These are phyloP conservation scores for Drosophila biarmipes DNA, from an alignment of 1,140 invertebrate genomes.

Conservation along the genomic window DNA sequence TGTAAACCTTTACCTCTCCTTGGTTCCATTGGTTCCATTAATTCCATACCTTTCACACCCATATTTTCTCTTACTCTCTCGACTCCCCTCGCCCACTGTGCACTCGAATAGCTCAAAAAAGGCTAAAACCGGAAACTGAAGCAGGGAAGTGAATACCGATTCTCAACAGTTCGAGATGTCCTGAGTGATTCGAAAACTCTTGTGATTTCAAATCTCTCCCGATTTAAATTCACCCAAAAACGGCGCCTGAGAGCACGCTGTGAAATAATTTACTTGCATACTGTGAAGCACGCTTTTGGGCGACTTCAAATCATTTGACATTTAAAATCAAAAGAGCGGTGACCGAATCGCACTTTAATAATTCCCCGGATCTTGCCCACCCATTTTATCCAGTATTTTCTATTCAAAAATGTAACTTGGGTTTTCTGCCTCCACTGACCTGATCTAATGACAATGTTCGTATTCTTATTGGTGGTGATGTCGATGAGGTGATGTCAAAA, in stretches of 20 bases:
- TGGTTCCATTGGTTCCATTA: slow-evolving; percentile 69
- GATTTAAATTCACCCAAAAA: background rate
- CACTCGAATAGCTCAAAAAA: slow-evolving; percentile 20
- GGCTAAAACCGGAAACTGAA: slow-evolving; percentile 4
- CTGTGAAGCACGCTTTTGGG: background rate
- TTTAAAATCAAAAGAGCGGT: background rate
- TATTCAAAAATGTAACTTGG: slow-evolving; percentile 5
- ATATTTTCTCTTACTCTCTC: slow-evolving; percentile 8
- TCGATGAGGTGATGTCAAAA: slow-evolving; percentile 64
- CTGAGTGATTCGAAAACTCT: background rate
- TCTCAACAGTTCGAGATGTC: background rate
- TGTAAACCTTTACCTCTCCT: slow-evolving; percentile 52
- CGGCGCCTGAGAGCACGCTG: background rate
- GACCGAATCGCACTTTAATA: background rate
- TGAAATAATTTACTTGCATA: background rate
- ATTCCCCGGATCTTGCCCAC: background rate
- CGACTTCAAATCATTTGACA: background rate
- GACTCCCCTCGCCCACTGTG: slow-evolving; percentile 9
- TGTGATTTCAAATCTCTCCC: background rate
- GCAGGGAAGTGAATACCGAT: background rate
- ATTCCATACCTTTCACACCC: slow-evolving; percentile 35
- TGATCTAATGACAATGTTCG: slow-evolving; percentile 16
- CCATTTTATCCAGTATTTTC: slow-evolving; percentile 4
- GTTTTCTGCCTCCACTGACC: slow-evolving; percentile 11
- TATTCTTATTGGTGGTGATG: slow-evolving; percentile 23